These are phyloP conservation scores for Acipenser oxyrinchus DNA, from an alignment of 2,797 vertebrate genomes.

Conservation along the genomic window DNA sequence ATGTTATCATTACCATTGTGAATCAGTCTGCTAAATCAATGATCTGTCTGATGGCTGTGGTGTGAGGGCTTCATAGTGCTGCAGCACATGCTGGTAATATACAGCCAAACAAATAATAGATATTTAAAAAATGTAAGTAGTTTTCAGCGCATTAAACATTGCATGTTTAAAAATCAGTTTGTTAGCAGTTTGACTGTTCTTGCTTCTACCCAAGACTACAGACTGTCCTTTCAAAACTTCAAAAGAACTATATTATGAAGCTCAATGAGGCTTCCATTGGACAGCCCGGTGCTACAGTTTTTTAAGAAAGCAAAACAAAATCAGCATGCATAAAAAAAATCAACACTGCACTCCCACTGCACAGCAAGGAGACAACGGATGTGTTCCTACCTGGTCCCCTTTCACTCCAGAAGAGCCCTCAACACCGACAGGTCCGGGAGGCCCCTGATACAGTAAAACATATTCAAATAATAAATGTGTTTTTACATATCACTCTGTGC, in stretches of 20 bases:
- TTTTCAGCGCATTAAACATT: too few relatives aligned
- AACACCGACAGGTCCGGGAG: constrained; percentile 46
- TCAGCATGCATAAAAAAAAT: neutral
- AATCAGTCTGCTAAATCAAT: constrained; percentile 47
- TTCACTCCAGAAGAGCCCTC: constrained; percentile 64
- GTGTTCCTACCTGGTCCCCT: constrained; percentile 68
- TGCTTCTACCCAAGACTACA: too few relatives aligned
- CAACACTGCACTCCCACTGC: constrained; percentile 10
- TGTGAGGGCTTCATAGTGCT: constrained; percentile 41
- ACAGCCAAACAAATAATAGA: neutral
- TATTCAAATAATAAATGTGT: neutral
- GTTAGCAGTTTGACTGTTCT: too few relatives aligned
- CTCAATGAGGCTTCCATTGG: neutral
- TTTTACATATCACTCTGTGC: constrained; percentile 14
- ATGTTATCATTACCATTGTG: neutral
- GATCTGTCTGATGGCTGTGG: constrained; percentile 42
- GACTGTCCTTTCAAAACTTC: neutral
- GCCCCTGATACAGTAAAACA: constrained; percentile 50
- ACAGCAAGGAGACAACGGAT: too few relatives aligned
- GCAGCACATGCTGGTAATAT: neutral
- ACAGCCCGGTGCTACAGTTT: neutral
- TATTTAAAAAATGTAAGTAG: too few relatives aligned
- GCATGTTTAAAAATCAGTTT: too few relatives aligned
- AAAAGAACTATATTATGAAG: too few relatives aligned
- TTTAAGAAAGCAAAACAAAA: constrained; percentile 1